phyloP scores from a whole-genome alignment of 1,140 invertebrate genomes.

The Streblospio benedicti region DNA sequence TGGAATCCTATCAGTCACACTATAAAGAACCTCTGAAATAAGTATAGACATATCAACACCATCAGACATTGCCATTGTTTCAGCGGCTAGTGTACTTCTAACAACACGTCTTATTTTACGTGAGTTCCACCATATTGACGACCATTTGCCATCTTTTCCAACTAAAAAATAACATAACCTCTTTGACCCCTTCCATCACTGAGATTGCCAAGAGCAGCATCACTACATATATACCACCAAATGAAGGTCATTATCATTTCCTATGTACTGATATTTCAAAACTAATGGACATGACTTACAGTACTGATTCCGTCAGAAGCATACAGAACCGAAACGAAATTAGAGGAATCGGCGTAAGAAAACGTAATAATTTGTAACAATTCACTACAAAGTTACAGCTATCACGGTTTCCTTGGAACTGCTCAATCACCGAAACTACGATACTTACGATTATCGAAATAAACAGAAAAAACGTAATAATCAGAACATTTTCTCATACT shows the following conservation, averaged over 20 bases:
- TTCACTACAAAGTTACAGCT: no score
- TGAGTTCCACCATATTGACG: not conserved
- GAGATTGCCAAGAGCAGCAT: conserved; percentile 13
- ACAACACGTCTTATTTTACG: not conserved
- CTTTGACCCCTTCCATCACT: conserved; percentile 7
- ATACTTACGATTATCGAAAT: no score
- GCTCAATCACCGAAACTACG: no score
- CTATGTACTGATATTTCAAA: conserved; percentile 13
- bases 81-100: conserved; percentile 5
- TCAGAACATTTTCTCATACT: no score
- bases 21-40: not conserved
- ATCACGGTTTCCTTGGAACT: no score
- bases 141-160: not conserved
- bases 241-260: not conserved
- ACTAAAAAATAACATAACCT: not conserved
- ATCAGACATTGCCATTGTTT: conserved; percentile 2
- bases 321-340: no score
- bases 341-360: no score
- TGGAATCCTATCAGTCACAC: not conserved
- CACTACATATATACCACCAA: conserved; percentile 10
- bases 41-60: not conserved
- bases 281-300: not conserved
- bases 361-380: no score
- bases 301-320: no score
- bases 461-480: no score